Base-by-base conservation (phyloP, 2,113 vertebrate species). In the Carassius gibelio region DNA sequence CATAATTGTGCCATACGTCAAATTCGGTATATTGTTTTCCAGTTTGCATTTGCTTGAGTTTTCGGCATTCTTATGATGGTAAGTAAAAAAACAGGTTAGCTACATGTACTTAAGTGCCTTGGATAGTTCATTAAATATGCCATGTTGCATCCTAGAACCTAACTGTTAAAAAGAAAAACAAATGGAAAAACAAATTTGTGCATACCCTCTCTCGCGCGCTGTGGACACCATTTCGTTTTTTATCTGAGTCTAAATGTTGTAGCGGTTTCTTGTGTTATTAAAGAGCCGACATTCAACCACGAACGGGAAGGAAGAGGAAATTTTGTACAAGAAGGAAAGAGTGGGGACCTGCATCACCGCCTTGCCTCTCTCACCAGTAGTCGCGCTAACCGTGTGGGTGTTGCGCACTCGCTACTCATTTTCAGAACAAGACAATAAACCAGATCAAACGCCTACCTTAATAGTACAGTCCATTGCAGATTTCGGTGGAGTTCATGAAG, bases 281-380 rank as follows among this genome's bases (percentile, higher is more conserved):
- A 94, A 95, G 93, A 94, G 91, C 92, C 94, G 94, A 96, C 95
- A 95, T 95, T 95, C 95, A 93, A 94, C 96, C 96, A 95, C 95
- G 93, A 96, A 96, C 95, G 95, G 95, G 95, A 96, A 96, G 96
- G 96, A 96, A 96, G 95, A 96, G 96, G 95, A 96, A 95, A 95
- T 95, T 95, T 96, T 94, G 95, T 95, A 95, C 93, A 90, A 96
- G 94, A 95, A 96, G 95, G 96, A 96, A 96, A 96, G 95, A 96
- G 95, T 95, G 95, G 95, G 95, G 95, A 92, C 92, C 93, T 94
- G 94, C 93, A 94, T 95, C 92, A 93, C 92, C 94, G 93, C 93
- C 92, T 93, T 78, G 91, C 87, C 93, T 94, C 94, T 93, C 92
- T 94, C 93, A 91, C 93, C 91, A 72, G 80, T 82, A 69, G 80